Conservation (phyloP, 2,113 vertebrate genomes). For the Xenus cinereus region DNA sequence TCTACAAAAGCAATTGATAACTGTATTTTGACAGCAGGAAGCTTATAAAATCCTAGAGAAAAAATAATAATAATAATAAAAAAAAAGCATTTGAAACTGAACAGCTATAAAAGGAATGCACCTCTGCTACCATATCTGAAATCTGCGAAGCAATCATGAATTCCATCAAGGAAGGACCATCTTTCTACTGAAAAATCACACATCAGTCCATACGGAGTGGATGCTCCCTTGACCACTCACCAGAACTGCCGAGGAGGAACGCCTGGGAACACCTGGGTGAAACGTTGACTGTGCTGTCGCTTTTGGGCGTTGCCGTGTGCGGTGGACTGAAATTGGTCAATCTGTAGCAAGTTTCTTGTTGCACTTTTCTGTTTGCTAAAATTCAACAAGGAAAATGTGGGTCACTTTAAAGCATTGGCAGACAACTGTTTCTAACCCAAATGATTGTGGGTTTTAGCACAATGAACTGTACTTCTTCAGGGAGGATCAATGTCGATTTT, state of each 20-base stretch:
- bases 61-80: not conserved
- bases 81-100: slow-evolving; percentile 24
- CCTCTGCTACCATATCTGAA: slow-evolving; percentile 54
- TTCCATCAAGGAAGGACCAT: slow-evolving; percentile 3
- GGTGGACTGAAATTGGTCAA: not conserved
- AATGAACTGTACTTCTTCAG: slow-evolving; percentile 80
- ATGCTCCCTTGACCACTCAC: not conserved
- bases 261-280: not conserved
- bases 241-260: not conserved
- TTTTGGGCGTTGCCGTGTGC: not conserved
- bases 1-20: slow-evolving; percentile 60
- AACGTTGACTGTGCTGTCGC: not conserved
- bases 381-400: slow-evolving; percentile 26
- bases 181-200: slow-evolving; percentile 19
- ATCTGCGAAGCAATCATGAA: not conserved
- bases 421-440: slow-evolving; percentile 74
- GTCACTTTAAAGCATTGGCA: slow-evolving; percentile 70
- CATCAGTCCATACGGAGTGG: not conserved
- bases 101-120: slow-evolving; percentile 19
- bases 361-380: slow-evolving; percentile 54
- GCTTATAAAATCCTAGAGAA: slow-evolving; percentile 19
- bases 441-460: slow-evolving; percentile 78
- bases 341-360: slow-evolving; percentile 50
- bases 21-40: slow-evolving; percentile 58
- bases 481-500: slow-evolving; percentile 73